Evolutionary conservation across 2,888 invertebrate species (phyloP), one percentile per base, ranked within the genome.

Genomic region (Scaptomyza polygonia): DNA sequence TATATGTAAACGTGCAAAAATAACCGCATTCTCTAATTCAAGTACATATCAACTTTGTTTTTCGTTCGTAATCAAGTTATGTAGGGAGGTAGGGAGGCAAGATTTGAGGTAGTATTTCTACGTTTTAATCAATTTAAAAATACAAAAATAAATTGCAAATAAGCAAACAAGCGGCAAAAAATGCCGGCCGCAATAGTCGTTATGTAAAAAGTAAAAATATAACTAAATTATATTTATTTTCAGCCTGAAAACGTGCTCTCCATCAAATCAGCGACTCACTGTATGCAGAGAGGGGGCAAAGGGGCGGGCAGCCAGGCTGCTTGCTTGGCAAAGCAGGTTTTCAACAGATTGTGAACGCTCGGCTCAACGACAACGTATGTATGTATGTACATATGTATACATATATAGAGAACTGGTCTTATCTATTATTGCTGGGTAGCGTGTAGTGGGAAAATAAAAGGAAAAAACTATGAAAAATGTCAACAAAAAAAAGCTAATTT

Each of bases 101-200:
- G 8, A 27, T 29, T 52, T 21, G 42, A 36, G 42, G 55, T 59
- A 34, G 9, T 6, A 21, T 67, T 70, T 76, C 70, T 82, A 73
- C 82, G 88, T 66, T 66, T 66, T 45, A 79, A 52, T 45, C 67
- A 85, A 79, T 67, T 72, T 21, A 69, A 80, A 48, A 53, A 57
- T n/a, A n/a, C n/a, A n/a, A n/a, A n/a, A n/a, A n/a, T n/a, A 2
- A 44, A 67, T 59, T 59, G 58, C 45, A 18, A 56, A 34, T 51
- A 52, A 45, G 27, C 39, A 16, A 45, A 44, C 61, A 51, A 54
- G 58, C 55, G 49, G 55, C 47, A 43, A 43, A 57, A 68, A 59
- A 72, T 63, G 65, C 79, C 79, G 79, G 86, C 70, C 87, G 72
- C 81, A 65, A 67, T 59, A 62, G 39, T 62, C 11, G 45, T 75